phyloP scores from a whole-genome alignment of 2,797 vertebrate species.

The Phalanger gymnotis region DNA sequence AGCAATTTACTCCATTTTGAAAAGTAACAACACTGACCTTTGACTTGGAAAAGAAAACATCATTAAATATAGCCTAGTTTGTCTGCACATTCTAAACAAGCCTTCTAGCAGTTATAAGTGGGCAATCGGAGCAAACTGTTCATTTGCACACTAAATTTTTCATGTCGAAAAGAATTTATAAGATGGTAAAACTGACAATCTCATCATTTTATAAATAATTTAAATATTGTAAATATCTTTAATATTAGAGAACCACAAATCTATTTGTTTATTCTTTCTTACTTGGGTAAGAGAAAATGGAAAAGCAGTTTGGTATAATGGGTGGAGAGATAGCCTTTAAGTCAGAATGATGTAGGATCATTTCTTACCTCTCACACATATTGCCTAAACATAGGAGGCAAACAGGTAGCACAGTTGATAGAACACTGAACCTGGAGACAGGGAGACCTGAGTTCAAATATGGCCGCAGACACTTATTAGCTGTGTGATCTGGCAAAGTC shows the following conservation, averaged over 20 bases:
- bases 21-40: slow-evolving; percentile 27
- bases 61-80: not conserved
- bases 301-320: not conserved
- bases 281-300: not conserved
- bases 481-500: not conserved
- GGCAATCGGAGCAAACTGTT: slow-evolving; percentile 35
- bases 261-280: not conserved
- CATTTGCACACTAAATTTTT: slow-evolving; percentile 19
- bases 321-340: not conserved
- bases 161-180: slow-evolving; percentile 36
- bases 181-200: slow-evolving; percentile 4
- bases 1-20: slow-evolving; percentile 39
- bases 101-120: not conserved
- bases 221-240: slow-evolving; percentile 52
- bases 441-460: not conserved
- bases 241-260: slow-evolving; percentile 29
- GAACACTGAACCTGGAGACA: not conserved
- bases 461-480: not conserved
- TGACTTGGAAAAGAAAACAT: slow-evolving; percentile 61
- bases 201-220: not conserved
- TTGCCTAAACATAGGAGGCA: not conserved
- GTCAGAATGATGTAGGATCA: not conserved
- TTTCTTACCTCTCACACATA: not conserved
- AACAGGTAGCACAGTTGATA: not conserved
- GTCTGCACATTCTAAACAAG: slow-evolving; percentile 19